phyloP scores from a whole-genome alignment of 2,113 vertebrate species.

The Prinia subflava region DNA sequence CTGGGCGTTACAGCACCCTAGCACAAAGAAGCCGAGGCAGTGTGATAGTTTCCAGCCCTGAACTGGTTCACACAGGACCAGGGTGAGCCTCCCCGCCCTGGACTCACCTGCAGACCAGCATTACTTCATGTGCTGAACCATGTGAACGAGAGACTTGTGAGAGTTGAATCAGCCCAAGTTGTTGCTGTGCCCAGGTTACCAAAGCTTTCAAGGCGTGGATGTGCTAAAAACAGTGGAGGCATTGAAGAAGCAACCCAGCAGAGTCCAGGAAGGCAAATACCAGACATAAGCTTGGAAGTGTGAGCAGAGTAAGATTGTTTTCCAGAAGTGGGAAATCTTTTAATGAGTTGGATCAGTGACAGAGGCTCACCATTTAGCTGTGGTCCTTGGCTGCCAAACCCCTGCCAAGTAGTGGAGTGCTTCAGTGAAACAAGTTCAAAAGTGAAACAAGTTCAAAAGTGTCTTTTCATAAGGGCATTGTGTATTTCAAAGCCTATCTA shows the following conservation, averaged over 20 bases:
- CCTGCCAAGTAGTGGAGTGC: not conserved
- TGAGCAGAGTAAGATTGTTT: not conserved
- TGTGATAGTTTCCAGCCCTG: not conserved
- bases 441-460: not conserved
- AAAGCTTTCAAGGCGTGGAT: not conserved
- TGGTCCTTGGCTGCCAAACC: not conserved
- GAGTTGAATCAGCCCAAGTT: not conserved
- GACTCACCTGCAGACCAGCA: not conserved
- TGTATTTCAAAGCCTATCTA: not conserved
- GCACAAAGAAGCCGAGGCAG: not conserved
- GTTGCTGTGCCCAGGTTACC: not conserved
- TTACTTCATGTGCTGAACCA: not conserved
- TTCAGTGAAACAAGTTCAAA: not conserved
- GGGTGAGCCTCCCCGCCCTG: not conserved
- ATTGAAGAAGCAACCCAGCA: not conserved
- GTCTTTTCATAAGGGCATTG: not conserved
- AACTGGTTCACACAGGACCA: not conserved
- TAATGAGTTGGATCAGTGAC: not conserved
- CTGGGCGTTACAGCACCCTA: not conserved
- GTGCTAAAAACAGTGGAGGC: not conserved
- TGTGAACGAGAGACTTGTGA: not conserved
- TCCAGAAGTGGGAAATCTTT: not conserved
- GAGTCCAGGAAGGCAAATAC: not conserved
- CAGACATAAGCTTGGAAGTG: not conserved
- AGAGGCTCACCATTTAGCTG: not conserved